phyloP scores from a whole-genome alignment of 2,797 vertebrate species.

The Hemibagrus guttatus region DNA sequence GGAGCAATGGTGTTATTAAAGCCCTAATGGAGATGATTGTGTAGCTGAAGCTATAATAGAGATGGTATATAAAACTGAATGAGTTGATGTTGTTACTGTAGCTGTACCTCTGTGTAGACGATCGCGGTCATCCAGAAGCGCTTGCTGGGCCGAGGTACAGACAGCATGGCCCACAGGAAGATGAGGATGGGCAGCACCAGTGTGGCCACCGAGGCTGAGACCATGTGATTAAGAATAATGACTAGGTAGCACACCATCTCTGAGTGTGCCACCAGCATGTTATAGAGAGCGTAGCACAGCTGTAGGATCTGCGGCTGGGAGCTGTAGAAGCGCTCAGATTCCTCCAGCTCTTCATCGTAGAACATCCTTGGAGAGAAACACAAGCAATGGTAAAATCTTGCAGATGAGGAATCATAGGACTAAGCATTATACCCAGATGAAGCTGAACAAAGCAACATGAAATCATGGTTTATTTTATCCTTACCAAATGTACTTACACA shows the following conservation, averaged over 20 bases:
- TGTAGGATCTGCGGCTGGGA: slow-evolving; percentile 87
- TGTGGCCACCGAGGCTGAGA: slow-evolving; percentile 90
- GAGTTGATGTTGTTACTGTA: neutral
- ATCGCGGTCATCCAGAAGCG: slow-evolving; percentile 98
- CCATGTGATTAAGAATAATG: slow-evolving; percentile 92
- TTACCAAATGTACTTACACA: neutral
- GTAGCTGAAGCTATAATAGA: neutral
- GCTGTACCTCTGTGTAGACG: slow-evolving; percentile 90
- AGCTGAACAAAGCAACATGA: neutral
- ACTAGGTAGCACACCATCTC: slow-evolving; percentile 90
- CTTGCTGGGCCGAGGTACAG: slow-evolving; percentile 90
- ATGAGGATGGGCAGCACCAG: slow-evolving; percentile 90
- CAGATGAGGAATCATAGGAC: neutral
- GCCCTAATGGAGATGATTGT: neutral
- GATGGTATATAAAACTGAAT: neutral
- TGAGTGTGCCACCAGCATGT: slow-evolving; percentile 87
- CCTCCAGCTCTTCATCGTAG: slow-evolving; percentile 85
- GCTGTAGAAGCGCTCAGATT: slow-evolving; percentile 86
- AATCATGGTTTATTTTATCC: neutral
- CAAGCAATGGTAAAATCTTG: neutral
- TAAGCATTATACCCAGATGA: neutral
- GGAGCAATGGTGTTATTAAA: neutral
- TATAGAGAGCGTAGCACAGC: slow-evolving; percentile 89
- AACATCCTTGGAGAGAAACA: slow-evolving; percentile 79
- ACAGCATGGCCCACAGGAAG: slow-evolving; percentile 94